A percentile compares a stretch with the other conserved stretches of the same genome.
Conservation (phyloP, 2,113 vertebrate species). For the Aptenodytes patagonicus region DNA sequence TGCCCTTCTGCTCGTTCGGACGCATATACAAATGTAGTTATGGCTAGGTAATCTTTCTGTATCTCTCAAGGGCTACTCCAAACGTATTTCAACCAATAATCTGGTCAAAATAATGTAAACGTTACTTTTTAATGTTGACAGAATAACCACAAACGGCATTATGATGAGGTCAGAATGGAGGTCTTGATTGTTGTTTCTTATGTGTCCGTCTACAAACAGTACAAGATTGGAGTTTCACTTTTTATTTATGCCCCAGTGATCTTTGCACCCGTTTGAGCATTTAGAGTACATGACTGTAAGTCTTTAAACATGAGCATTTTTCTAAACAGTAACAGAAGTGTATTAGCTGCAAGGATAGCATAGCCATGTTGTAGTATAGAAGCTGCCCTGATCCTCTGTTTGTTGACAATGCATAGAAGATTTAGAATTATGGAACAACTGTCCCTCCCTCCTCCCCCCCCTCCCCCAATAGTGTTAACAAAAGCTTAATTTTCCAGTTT, state of each 20-base stretch:
- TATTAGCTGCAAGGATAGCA: slow-evolving; percentile 74
- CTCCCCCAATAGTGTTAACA: slow-evolving; percentile 78
- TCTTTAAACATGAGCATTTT: slow-evolving; percentile 70
- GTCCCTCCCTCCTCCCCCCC: slow-evolving; percentile 18
- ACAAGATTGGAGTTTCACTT: slow-evolving; percentile 66
- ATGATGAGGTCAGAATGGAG: slow-evolving; percentile 53
- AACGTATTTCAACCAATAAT: slow-evolving; percentile 8
- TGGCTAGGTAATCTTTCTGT: neutral
- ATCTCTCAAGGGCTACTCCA: slow-evolving; percentile 6
- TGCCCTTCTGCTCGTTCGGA: neutral
- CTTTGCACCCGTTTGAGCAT: slow-evolving; percentile 63
- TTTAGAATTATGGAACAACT: slow-evolving; percentile 82
- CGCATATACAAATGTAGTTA: neutral
- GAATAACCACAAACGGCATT: slow-evolving; percentile 26
- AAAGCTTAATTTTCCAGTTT: slow-evolving; percentile 84
- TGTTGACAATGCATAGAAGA: slow-evolving; percentile 88
- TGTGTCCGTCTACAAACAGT: slow-evolving; percentile 68
- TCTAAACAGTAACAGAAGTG: slow-evolving; percentile 73
- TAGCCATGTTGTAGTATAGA: slow-evolving; percentile 75
- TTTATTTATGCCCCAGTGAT: slow-evolving; percentile 73
- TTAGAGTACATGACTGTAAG: slow-evolving; percentile 68
- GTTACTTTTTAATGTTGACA: slow-evolving; percentile 53
- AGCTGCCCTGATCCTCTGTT: slow-evolving; percentile 74
- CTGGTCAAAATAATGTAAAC: slow-evolving; percentile 64
- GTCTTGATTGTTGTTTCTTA: slow-evolving; percentile 53